phyloP scores from a whole-genome alignment of 1,140 invertebrate species.

The Chlorops oryzae region DNA sequence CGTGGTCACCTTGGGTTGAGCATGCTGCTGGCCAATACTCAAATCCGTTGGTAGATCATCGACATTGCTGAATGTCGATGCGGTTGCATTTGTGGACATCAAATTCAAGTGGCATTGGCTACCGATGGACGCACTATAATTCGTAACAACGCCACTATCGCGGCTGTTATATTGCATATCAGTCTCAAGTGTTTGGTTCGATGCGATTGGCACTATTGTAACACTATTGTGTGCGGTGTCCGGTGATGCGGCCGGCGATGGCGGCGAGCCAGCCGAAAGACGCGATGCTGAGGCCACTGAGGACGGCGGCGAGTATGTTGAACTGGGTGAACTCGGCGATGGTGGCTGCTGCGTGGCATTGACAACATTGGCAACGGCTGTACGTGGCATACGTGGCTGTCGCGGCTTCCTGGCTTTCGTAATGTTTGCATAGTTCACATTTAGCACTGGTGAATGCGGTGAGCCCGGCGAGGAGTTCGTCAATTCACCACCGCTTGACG shows the following conservation, averaged over 20 bases:
- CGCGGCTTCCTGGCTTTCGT: conserved; percentile 29
- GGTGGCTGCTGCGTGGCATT: conserved; percentile 17
- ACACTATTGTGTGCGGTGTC: conserved; percentile 9
- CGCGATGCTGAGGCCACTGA: conserved; percentile 21
- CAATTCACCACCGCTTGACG: conserved; percentile 7
- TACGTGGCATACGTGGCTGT: conserved; percentile 18
- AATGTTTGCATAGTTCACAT: not conserved
- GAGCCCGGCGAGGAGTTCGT: conserved; percentile 27
- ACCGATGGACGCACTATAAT: not conserved
- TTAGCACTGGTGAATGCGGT: conserved; percentile 39
- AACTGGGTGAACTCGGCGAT: conserved; percentile 28
- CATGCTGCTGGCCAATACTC: conserved; percentile 32
- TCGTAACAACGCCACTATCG: conserved; percentile 32
- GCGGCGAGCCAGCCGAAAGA: conserved; percentile 17
- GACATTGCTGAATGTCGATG: conserved; percentile 16
- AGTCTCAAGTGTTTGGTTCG: conserved; percentile 17
- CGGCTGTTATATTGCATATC: conserved; percentile 38
- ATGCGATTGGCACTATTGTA: conserved; percentile 12
- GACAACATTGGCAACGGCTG: conserved; percentile 8
- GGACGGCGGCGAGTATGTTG: conserved; percentile 28
- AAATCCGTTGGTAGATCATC: conserved; percentile 43
- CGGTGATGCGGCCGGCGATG: conserved; percentile 12
- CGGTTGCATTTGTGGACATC: not conserved
- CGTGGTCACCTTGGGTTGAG: too few relatives aligned
- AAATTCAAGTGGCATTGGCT: conserved; percentile 1